Evolutionary conservation across 2,888 invertebrate genomes (phyloP).

Genomic region (Callinectes sapidus): DNA sequence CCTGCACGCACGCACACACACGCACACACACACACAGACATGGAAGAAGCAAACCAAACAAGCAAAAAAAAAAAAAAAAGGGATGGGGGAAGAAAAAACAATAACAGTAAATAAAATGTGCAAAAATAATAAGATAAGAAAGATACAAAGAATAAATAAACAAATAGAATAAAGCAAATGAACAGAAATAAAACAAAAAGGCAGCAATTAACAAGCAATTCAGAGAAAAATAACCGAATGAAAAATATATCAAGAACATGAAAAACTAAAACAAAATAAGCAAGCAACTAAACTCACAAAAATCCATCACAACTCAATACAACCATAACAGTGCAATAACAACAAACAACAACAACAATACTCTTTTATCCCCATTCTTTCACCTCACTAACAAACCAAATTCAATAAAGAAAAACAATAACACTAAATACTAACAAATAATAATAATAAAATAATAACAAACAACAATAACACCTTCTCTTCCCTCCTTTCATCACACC

Average conservation of each 20-base stretch:
- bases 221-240: background rate
- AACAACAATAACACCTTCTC: background rate
- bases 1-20: slow-evolving; percentile 76
- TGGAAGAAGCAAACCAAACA: background rate
- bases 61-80: background rate
- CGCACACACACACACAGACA: slow-evolving; percentile 38
- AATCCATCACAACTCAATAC: no score
- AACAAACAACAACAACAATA: no score
- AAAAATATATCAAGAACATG: background rate
- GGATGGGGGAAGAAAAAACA: background rate
- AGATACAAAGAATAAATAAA: background rate
- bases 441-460: background rate
- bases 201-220: background rate
- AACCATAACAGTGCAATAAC: no score
- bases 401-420: no score
- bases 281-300: background rate
- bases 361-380: no score
- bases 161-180: background rate
- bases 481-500: background rate
- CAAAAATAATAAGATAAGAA: background rate
- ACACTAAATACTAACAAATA: background rate
- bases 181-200: background rate
- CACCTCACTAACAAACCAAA: background rate
- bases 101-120: background rate
- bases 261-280: background rate